A percentile compares a stretch with the other conserved stretches of the same genome.
phyloP scores from a whole-genome alignment of 2,888 invertebrate genomes.

The Cosmopolites sordidus region DNA sequence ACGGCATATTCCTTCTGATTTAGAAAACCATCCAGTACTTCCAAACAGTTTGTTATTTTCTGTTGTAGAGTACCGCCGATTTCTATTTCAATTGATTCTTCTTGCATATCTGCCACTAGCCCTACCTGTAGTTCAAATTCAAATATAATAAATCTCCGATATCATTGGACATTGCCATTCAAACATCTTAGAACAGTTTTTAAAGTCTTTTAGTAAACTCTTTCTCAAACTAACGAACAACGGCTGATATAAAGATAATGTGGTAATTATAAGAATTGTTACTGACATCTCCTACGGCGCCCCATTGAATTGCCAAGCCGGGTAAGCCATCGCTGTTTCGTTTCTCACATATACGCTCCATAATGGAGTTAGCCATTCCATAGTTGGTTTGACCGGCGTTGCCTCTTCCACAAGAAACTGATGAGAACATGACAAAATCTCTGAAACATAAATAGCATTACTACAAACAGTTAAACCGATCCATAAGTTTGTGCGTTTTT shows the following conservation, averaged over 20 bases:
- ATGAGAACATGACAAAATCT: constrained; percentile 88
- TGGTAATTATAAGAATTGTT: neutral
- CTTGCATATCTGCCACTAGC: constrained; percentile 58
- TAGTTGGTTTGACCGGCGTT: constrained; percentile 91
- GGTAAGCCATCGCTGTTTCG: constrained; percentile 67
- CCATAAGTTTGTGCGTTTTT: no score
- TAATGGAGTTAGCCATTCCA: constrained; percentile 84
- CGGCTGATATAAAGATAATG: neutral
- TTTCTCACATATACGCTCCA: constrained; percentile 82
- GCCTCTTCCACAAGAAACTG: constrained; percentile 88
- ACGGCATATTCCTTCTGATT: constrained; percentile 58
- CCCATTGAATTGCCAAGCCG: constrained; percentile 87
- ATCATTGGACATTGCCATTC: neutral
- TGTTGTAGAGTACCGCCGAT: constrained; percentile 65
- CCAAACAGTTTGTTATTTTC: constrained; percentile 60
- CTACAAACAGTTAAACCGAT: no score
- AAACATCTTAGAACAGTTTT: constrained; percentile 25
- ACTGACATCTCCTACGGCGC: constrained; percentile 80
- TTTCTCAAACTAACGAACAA: neutral
- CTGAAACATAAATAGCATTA: constrained; percentile 40
- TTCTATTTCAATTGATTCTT: constrained; percentile 46
- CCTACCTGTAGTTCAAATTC: constrained; percentile 52
- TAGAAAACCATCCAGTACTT: constrained; percentile 65
- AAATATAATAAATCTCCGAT: neutral
- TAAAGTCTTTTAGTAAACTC: constrained; percentile 46